A percentile compares a stretch with the other conserved stretches of the same genome.
phyloP scores from a whole-genome alignment of 2,113 vertebrate species.

The Recurvirostra avosetta region DNA sequence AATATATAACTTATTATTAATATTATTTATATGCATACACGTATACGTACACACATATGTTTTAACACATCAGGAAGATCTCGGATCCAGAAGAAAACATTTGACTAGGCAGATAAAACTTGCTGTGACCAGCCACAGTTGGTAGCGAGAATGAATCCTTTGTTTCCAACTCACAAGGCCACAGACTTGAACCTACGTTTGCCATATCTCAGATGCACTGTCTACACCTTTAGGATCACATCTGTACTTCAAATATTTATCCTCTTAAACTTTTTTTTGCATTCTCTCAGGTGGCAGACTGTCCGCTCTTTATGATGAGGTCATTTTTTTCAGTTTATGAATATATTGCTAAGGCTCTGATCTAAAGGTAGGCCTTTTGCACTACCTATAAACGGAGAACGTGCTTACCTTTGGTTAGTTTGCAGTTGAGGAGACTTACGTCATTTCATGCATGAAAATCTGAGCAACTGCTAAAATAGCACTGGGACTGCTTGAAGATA shows the following conservation, averaged over 20 bases:
- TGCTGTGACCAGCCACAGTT: not conserved
- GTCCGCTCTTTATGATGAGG: not conserved
- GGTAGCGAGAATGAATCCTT: not conserved
- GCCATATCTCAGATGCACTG: not conserved
- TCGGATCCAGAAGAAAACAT: not conserved
- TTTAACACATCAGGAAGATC: not conserved
- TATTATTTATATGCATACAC: not conserved
- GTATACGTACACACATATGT: not conserved
- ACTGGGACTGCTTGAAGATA: not conserved
- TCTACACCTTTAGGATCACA: not conserved
- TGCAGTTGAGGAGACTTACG: not conserved
- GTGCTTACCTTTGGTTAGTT: not conserved
- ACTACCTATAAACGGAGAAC: not conserved
- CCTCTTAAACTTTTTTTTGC: not conserved
- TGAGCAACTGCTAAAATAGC: not conserved
- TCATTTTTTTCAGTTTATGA: not conserved
- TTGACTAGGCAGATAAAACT: not conserved
- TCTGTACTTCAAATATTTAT: not conserved
- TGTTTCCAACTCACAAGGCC: not conserved
- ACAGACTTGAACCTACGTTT: not conserved
- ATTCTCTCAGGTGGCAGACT: not conserved
- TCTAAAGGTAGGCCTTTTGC: not conserved
- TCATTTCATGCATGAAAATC: not conserved
- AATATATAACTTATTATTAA: not conserved
- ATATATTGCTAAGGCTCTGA: not conserved